Percentiles rank a stretch among this genome's conserved stretches.
phyloP scores from a whole-genome alignment of 2,888 invertebrate genomes.

The Ligdia adustata region DNA sequence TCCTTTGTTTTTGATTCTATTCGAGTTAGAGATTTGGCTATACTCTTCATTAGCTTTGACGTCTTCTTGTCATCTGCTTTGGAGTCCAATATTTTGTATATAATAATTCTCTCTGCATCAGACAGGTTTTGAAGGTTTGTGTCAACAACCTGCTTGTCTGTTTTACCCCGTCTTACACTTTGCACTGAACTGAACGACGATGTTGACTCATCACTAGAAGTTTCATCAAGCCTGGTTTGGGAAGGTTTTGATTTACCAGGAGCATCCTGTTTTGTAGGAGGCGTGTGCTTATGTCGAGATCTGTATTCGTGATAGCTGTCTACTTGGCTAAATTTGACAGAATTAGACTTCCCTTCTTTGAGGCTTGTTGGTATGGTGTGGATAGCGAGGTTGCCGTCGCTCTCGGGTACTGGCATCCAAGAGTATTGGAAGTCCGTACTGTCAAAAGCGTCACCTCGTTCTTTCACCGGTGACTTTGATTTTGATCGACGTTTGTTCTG shows the following conservation, averaged over 20 bases:
- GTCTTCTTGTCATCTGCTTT: conserved; percentile 51
- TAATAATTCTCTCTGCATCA: conserved; percentile 70
- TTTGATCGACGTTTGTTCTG: conserved; percentile 49
- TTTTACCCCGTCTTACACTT: conserved; percentile 42
- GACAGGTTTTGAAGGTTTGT: conserved; percentile 49
- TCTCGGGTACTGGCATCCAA: conserved; percentile 79
- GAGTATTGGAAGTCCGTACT: conserved; percentile 66
- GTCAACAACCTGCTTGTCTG: conserved; percentile 30
- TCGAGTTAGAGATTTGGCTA: conserved; percentile 49
- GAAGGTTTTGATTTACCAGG: conserved; percentile 42
- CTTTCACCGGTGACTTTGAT: conserved; percentile 50
- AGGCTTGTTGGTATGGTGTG: conserved; percentile 66
- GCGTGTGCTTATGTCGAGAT: conserved; percentile 74
- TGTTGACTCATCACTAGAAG: conserved; percentile 48
- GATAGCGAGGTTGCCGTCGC: conserved; percentile 63
- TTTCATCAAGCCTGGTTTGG: conserved; percentile 39
- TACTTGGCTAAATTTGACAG: conserved; percentile 68
- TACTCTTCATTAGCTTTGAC: conserved; percentile 46
- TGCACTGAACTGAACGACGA: conserved; percentile 60
- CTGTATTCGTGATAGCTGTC: conserved; percentile 77
- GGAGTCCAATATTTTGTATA: conserved; percentile 70
- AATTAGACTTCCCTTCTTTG: conserved; percentile 56
- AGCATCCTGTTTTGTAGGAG: conserved; percentile 68
- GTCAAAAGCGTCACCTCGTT: conserved; percentile 39
- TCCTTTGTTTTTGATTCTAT: conserved; percentile 32